phyloP scores from a whole-genome alignment of 2,888 invertebrate species.

The Tipula unca region DNA sequence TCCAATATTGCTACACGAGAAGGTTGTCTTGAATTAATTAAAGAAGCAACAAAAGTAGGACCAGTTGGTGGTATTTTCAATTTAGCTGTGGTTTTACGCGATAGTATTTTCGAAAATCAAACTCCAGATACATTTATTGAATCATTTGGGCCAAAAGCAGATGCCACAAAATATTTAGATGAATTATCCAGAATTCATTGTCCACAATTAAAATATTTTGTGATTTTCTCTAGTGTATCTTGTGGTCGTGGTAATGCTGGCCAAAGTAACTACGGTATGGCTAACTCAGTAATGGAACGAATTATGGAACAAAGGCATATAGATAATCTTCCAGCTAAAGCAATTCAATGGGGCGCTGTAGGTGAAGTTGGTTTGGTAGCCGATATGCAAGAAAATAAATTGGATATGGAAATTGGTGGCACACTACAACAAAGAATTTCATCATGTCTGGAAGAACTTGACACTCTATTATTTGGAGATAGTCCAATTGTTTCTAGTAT shows the following conservation, averaged over 20 bases:
- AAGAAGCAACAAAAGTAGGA: constrained; percentile 53
- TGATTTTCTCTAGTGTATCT: constrained; percentile 84
- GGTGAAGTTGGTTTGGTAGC: constrained; percentile 81
- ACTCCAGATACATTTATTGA: constrained; percentile 56
- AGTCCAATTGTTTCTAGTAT: constrained; percentile 67
- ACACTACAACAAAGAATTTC: constrained; percentile 78
- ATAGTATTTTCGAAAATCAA: constrained; percentile 71
- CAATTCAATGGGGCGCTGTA: constrained; percentile 89
- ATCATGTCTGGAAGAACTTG: constrained; percentile 68
- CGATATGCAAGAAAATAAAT: constrained; percentile 61
- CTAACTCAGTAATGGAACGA: constrained; percentile 85
- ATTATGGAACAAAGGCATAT: constrained; percentile 65
- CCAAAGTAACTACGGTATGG: constrained; percentile 84
- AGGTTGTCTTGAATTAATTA: constrained; percentile 63
- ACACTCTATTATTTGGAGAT: constrained; percentile 63
- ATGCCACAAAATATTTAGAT: constrained; percentile 73
- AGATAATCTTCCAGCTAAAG: constrained; percentile 67
- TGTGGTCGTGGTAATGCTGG: constrained; percentile 89
- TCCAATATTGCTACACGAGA: constrained; percentile 54
- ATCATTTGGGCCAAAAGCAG: constrained; percentile 68
- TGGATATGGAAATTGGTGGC: constrained; percentile 63
- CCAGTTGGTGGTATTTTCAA: constrained; percentile 82
- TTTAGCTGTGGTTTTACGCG: constrained; percentile 72
- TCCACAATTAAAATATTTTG: constrained; percentile 59
- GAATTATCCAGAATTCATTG: constrained; percentile 51